phyloP scores from a whole-genome alignment of 2,888 invertebrate species.

The Drosophila gaucha region DNA sequence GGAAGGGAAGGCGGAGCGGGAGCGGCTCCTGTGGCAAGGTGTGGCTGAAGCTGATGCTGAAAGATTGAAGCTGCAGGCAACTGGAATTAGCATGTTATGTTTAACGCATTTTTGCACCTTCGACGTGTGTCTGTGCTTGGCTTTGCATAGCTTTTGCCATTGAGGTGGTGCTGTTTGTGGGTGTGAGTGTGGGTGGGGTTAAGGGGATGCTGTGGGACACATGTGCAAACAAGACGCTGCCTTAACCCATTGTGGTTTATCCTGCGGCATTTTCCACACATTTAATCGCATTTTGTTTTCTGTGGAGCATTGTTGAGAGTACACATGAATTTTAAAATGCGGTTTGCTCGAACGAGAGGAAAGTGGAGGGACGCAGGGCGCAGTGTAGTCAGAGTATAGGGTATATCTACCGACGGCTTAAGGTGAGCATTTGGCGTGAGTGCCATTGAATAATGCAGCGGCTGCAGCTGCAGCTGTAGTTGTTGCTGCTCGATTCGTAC shows the following conservation, averaged over 20 bases:
- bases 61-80: conserved; percentile 73
- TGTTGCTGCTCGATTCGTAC: conserved; percentile 17
- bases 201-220: conserved; percentile 25
- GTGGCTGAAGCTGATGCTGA: conserved; percentile 20
- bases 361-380: no score
- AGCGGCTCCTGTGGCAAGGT: conserved; percentile 17
- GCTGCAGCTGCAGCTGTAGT: conserved; percentile 5
- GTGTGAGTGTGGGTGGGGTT: not conserved
- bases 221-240: conserved; percentile 69
- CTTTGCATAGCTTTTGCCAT: conserved; percentile 19
- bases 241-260: conserved; percentile 75
- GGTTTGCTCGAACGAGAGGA: conserved; percentile 41
- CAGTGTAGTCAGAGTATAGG: not conserved
- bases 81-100: conserved; percentile 80
- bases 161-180: not conserved
- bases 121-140: conserved; percentile 53
- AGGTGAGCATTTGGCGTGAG: conserved; percentile 57
- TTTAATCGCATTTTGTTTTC: conserved; percentile 81
- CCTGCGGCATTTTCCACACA: conserved; percentile 82
- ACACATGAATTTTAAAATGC: conserved; percentile 78
- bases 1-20: not conserved
- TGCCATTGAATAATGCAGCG: conserved; percentile 75
- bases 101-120: conserved; percentile 82
- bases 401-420: conserved; percentile 20
- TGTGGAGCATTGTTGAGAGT: conserved; percentile 64